Base-by-base conservation (phyloP, 2,888 invertebrate genomes). In the Willowsia nigromaculata region DNA sequence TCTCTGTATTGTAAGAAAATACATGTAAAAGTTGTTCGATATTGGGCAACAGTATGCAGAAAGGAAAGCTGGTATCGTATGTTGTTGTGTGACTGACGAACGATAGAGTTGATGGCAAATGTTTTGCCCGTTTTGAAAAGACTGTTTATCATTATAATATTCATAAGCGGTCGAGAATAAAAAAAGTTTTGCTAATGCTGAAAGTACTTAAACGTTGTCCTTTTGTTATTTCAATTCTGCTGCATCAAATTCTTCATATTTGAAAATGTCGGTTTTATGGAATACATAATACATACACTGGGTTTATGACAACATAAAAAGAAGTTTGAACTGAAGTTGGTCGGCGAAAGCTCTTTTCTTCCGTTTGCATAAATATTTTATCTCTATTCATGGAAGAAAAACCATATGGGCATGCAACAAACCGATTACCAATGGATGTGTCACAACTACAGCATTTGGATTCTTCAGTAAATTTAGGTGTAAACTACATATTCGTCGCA, bases 41-140 rank as follows among this genome's bases (percentile, higher is more conserved):
- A 65, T 88, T 82, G 68, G 76, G 71, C 43, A 50, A 86, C 78
- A 78, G 81, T 59, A 56, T 68, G 81, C 81, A 81, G 71, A 81
- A 86, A 86, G 13, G 40, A 30, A 81, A 81, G 81, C 78, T 71
- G 87, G 87, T 87, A 71, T 88, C 76, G 88, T 87, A 62, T 65
- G 82, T 82, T 82, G 59, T 68, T 65, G 91, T 87, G 90, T 91
- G 91, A 91, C 91, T 91, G 91, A 91, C 84, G 90, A 91, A 89
- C 85, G 78, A 88, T 88, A 88, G 88, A 88, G 88, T 89, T 90
- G 91, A 91, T 91, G 91, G 91, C 86, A 90, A 76, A 85, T 74
- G 85, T 90, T 91, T 90, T 91, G 91, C 91, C 91, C 91, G 89
- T 91, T 91, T 91, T 91, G 91, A 91, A 91, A 91, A 91, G 91